Conservation (phyloP, 2,797 vertebrate species). For the Fistularia tabacaria region DNA sequence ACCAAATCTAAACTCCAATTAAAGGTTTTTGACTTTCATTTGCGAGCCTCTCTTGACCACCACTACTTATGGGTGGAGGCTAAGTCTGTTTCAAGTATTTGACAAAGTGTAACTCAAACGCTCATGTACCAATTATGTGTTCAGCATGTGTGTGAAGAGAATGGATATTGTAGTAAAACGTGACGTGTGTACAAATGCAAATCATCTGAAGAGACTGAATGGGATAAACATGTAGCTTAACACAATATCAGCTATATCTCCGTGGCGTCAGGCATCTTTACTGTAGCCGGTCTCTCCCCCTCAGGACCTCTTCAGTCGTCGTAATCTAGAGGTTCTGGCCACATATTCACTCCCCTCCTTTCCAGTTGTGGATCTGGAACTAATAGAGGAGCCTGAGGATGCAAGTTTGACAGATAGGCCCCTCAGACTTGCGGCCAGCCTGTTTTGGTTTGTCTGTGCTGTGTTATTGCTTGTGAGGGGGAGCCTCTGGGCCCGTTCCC, state of each 20-base stretch:
- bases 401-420: slow-evolving; percentile 71
- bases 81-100: slow-evolving; percentile 64
- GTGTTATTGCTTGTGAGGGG: slow-evolving; percentile 71
- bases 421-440: slow-evolving; percentile 72
- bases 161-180: slow-evolving; percentile 30
- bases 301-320: slow-evolving; percentile 73
- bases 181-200: slow-evolving; percentile 38
- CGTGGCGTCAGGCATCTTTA: slow-evolving; percentile 67
- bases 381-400: slow-evolving; percentile 66
- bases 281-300: slow-evolving; percentile 49
- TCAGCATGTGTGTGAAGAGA: slow-evolving; percentile 26
- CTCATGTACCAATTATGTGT: slow-evolving; percentile 58
- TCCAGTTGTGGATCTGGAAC: slow-evolving; percentile 62
- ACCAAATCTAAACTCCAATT: slow-evolving; percentile 71
- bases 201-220: slow-evolving; percentile 42
- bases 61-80: slow-evolving; percentile 65
- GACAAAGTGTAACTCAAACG: slow-evolving; percentile 56
- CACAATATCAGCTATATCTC: slow-evolving; percentile 64
- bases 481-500: slow-evolving; percentile 71
- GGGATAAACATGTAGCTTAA: slow-evolving; percentile 49
- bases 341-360: slow-evolving; percentile 66
- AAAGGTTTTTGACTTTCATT: slow-evolving; percentile 71
- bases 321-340: slow-evolving; percentile 78
- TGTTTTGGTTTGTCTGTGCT: slow-evolving; percentile 72
- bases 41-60: slow-evolving; percentile 65